These are phyloP conservation scores for Laticauda laticaudata DNA, from an alignment of 2,113 vertebrate species.

Conservation along the genomic window DNA sequence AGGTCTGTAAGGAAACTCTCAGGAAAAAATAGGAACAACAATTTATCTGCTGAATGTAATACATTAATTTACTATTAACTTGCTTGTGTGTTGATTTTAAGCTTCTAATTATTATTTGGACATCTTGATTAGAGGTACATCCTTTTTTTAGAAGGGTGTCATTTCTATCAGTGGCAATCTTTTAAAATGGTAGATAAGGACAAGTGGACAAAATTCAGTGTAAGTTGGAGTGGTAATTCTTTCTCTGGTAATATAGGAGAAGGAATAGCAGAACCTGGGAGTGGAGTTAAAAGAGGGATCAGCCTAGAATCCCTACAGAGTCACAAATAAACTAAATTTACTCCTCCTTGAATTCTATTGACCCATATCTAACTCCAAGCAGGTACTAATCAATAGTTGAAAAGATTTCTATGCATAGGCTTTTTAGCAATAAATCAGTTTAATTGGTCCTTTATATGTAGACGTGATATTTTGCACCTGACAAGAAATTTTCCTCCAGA, in stretches of 20 bases:
- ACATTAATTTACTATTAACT: not conserved
- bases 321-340: not conserved
- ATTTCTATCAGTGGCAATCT: not conserved
- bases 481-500: not conserved
- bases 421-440: not conserved
- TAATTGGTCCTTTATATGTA: not conserved
- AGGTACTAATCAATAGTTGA: not conserved
- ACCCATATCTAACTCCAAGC: not conserved
- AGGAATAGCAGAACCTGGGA: not conserved
- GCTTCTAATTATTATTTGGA: not conserved
- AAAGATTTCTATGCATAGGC: not conserved
- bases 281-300: not conserved
- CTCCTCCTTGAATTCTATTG: not conserved
- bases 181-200: not conserved
- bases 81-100: not conserved
- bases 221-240: not conserved
- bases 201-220: not conserved
- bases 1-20: not conserved
- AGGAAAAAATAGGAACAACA: not conserved
- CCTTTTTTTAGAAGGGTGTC: not conserved
- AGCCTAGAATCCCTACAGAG: not conserved
- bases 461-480: not conserved
- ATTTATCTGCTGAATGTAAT: not conserved
- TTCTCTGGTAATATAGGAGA: not conserved
- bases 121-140: not conserved